Conservation (phyloP, 2,113 vertebrate species). For the Poeciliopsis prolifica region DNA sequence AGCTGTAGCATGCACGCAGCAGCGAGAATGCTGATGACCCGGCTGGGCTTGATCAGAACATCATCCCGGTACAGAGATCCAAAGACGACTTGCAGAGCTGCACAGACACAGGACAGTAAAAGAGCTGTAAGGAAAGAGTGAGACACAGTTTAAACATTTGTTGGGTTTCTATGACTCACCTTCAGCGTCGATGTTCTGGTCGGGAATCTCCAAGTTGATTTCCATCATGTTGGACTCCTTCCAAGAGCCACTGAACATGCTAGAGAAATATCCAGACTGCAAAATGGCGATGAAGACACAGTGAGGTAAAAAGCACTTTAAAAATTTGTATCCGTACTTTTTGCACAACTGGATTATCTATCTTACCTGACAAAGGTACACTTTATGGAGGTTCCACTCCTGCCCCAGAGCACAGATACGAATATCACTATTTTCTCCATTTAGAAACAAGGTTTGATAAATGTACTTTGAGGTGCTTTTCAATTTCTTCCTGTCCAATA, state of each 20-base stretch:
- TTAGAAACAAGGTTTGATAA: conserved; percentile 96
- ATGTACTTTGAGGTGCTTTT: conserved; percentile 97
- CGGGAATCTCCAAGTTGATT: conserved; percentile 96
- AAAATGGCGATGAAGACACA: background rate
- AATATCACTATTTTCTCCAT: conserved; percentile 97
- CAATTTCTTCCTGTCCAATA: conserved; percentile 87
- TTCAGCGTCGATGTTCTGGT: conserved; percentile 96
- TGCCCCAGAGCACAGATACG: conserved; percentile 94
- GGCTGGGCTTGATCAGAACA: conserved; percentile 93
- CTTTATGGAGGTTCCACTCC: conserved; percentile 96
- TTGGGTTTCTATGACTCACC: conserved; percentile 73
- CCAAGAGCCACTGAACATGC: conserved; percentile 99
- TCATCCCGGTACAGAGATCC: conserved; percentile 96
- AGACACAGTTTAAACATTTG: background rate
- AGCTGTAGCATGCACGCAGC: conserved; percentile 97
- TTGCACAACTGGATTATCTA: no score
- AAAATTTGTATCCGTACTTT: background rate
- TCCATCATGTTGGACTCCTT: conserved; percentile 94
- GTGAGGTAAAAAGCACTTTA: background rate
- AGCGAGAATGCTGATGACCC: conserved; percentile 92
- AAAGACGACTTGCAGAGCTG: conserved; percentile 94
- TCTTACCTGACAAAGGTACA: conserved; percentile 95
- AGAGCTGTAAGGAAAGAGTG: background rate
- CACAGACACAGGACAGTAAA: background rate
- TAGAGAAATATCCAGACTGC: conserved; percentile 97